Conservation (phyloP, 1,140 invertebrate species). For the Drosophila pseudoobscura region DNA sequence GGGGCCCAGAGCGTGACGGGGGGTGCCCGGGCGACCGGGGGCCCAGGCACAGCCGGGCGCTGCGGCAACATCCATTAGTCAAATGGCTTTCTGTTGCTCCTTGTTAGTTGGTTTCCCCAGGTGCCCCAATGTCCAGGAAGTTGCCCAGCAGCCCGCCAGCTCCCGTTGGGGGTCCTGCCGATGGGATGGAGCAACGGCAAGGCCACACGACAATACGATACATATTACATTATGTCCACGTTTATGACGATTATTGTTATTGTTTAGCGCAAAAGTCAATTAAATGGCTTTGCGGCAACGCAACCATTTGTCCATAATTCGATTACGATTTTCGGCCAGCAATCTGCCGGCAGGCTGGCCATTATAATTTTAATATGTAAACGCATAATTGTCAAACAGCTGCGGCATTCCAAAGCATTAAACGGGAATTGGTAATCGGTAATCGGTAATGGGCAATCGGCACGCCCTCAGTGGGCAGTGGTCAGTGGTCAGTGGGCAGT, state of each 20-base stretch:
- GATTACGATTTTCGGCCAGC: conserved; percentile 53
- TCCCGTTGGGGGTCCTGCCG: background rate
- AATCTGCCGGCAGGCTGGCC: conserved; percentile 28
- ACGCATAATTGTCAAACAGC: conserved; percentile 42
- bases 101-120: conserved; percentile 49
- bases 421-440: conserved; percentile 33
- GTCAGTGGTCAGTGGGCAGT: background rate
- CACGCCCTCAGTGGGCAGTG: no score
- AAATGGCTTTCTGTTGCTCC: conserved; percentile 68
- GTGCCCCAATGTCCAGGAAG: conserved; percentile 45
- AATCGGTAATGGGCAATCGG: no score
- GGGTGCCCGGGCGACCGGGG: background rate
- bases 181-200: background rate
- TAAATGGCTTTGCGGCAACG: conserved; percentile 60
- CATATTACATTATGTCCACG: conserved; percentile 59
- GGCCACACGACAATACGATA: conserved; percentile 34
- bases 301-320: conserved; percentile 64
- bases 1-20: background rate
- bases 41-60: conserved; percentile 1
- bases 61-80: conserved; percentile 70
- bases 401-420: conserved; percentile 34
- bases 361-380: conserved; percentile 51
- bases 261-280: conserved; percentile 69
- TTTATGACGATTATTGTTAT: conserved; percentile 79
- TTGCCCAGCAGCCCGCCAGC: background rate